Percentiles rank a stretch among this genome's conserved stretches.
These are phyloP conservation scores for Chrysomallon squamiferum DNA, from an alignment of 1,140 invertebrate species.

Conservation along the genomic window DNA sequence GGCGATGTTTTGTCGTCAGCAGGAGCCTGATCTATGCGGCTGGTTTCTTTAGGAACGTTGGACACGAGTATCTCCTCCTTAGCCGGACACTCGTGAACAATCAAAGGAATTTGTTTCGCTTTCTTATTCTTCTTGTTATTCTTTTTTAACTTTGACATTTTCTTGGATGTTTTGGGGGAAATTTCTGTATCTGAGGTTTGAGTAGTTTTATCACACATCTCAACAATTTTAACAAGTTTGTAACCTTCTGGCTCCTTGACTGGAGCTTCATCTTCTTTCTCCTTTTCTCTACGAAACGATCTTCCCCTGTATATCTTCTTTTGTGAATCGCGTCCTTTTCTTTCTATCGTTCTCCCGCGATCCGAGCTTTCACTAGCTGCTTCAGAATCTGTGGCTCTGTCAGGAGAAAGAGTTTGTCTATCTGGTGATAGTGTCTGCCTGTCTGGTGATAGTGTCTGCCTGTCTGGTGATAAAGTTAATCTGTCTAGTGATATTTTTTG, in stretches of 20 bases:
- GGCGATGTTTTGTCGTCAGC: neutral
- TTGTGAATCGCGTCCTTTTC: slow-evolving; percentile 6
- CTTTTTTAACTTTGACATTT: slow-evolving; percentile 4
- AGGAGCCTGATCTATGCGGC: neutral
- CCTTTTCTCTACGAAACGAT: slow-evolving; percentile 13
- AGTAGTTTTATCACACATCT: slow-evolving; percentile 13
- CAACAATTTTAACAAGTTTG: neutral
- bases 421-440: neutral
- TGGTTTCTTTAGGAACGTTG: neutral
- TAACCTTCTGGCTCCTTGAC: neutral
- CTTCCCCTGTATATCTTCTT: slow-evolving; percentile 1
- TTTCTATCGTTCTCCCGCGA: neutral
- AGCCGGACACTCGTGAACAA: neutral
- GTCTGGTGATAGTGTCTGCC: neutral
- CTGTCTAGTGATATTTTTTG: neutral
- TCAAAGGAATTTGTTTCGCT: neutral
- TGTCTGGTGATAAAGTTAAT: neutral
- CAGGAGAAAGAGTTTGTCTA: neutral
- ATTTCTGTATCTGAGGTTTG: slow-evolving; percentile 10
- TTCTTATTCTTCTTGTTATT: slow-evolving; percentile 4
- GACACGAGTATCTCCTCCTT: neutral
- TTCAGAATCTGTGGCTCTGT: neutral
- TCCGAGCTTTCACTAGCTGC: neutral
- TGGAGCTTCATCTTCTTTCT: neutral
- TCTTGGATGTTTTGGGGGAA: neutral